These are phyloP conservation scores for Patella vulgata DNA, from an alignment of 1,140 invertebrate genomes.

Conservation along the genomic window DNA sequence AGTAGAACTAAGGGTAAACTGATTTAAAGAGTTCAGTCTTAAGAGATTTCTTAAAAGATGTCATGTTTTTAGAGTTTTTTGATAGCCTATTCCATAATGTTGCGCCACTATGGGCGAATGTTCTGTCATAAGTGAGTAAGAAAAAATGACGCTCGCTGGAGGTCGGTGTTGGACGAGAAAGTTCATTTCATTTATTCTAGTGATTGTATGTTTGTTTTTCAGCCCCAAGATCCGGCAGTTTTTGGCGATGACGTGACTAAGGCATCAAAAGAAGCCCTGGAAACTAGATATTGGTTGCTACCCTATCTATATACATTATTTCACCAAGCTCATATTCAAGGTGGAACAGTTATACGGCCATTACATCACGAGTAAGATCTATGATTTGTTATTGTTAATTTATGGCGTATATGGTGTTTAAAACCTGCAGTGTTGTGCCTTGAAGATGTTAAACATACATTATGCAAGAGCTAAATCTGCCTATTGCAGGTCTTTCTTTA, in stretches of 20 bases:
- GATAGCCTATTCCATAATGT: too few species aligned
- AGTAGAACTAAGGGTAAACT: too few species aligned
- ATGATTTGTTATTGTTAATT: not conserved
- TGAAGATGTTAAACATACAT: too few species aligned
- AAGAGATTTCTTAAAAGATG: too few species aligned
- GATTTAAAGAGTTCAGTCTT: too few species aligned
- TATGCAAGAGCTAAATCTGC: too few species aligned
- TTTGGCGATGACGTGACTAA: constrained; percentile 47
- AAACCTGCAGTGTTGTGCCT: not conserved
- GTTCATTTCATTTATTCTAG: too few species aligned
- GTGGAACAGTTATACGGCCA: constrained; percentile 57
- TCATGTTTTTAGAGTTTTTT: too few species aligned
- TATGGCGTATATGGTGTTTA: not conserved
- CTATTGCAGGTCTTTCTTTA: too few species aligned
- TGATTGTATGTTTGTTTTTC: not conserved
- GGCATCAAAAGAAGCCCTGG: constrained; percentile 49
- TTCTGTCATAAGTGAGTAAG: not conserved
- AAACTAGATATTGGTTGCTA: constrained; percentile 59
- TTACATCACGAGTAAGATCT: constrained; percentile 57
- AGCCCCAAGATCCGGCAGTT: constrained; percentile 59
- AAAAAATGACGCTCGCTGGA: not conserved
- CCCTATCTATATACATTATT: constrained; percentile 64
- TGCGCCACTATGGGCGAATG: not conserved
- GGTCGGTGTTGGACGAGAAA: too few species aligned
- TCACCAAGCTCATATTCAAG: constrained; percentile 49